Percentiles rank a stretch among this genome's conserved stretches.
phyloP scores from a whole-genome alignment of 2,797 vertebrate genomes.

The Aeoliscus strigatus region DNA sequence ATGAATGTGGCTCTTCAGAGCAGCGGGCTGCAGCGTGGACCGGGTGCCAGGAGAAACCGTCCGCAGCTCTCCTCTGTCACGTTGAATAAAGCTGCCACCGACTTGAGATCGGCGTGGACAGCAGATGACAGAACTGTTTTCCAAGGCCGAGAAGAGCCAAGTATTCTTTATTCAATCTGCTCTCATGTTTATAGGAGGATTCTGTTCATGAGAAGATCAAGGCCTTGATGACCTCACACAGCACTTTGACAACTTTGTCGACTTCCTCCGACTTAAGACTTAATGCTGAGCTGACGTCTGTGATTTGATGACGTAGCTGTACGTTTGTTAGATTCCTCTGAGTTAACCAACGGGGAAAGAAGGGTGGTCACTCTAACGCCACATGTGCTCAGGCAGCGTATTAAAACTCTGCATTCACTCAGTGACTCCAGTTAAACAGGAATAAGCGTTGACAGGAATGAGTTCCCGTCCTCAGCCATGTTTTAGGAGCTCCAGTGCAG shows the following conservation, averaged over 20 bases:
- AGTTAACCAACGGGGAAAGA: no score
- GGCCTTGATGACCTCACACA: constrained; percentile 30
- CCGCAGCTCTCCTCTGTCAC: constrained; percentile 80
- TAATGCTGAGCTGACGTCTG: no score
- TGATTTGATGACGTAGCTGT: no score
- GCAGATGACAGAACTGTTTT: constrained; percentile 77
- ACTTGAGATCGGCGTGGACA: constrained; percentile 75
- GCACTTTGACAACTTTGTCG: no score
- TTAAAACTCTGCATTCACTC: constrained; percentile 78
- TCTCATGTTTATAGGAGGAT: constrained; percentile 70
- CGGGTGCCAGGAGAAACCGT: constrained; percentile 77
- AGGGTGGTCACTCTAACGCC: constrained; percentile 58
- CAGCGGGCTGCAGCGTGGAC: constrained; percentile 71
- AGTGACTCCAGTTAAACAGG: constrained; percentile 78
- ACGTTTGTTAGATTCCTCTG: no score
- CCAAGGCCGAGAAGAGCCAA: constrained; percentile 66
- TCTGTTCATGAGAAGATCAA: constrained; percentile 50
- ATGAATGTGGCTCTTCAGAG: constrained; percentile 82
- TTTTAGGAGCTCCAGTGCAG: constrained; percentile 72
- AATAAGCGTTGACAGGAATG: constrained; percentile 77
- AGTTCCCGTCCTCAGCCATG: constrained; percentile 72
- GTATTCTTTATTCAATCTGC: constrained; percentile 78
- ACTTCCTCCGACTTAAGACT: no score
- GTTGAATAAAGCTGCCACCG: constrained; percentile 70
- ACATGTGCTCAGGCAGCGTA: constrained; percentile 70